Conservation (phyloP, 2,113 vertebrate species). For the Martes martes region DNA sequence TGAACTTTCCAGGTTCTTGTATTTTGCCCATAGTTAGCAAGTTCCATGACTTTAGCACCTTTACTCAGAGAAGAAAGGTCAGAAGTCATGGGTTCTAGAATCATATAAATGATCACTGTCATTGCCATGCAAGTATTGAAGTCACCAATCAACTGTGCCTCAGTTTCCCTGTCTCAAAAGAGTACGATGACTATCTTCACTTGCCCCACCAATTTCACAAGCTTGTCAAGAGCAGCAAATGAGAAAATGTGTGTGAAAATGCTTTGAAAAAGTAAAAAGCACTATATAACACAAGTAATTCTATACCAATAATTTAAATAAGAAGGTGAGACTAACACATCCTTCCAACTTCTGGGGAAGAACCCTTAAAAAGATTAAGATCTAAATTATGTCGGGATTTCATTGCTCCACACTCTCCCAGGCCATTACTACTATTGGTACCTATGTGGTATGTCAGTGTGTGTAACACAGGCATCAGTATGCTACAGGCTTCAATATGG, state of each 20-base stretch:
- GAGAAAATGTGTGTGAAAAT: neutral
- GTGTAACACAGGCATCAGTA: neutral
- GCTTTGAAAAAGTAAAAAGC: neutral
- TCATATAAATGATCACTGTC: neutral
- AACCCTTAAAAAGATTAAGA: neutral
- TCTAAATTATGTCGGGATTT: neutral
- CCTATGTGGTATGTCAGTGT: neutral
- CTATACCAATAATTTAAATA: neutral
- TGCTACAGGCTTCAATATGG: neutral
- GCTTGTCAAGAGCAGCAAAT: neutral
- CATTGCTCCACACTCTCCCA: neutral
- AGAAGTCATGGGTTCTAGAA: neutral
- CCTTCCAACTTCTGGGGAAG: neutral
- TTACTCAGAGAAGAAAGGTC: neutral
- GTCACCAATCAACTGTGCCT: neutral
- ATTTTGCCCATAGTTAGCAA: neutral
- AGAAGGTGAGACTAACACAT: neutral
- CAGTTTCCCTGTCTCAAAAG: neutral
- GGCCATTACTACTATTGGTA: neutral
- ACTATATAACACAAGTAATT: neutral
- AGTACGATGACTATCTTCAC: neutral
- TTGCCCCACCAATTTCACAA: neutral
- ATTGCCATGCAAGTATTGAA: neutral
- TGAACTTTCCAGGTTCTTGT: neutral
- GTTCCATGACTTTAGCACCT: neutral